Conservation (phyloP, 2,888 invertebrate species). For the Acrobasis consociella region DNA sequence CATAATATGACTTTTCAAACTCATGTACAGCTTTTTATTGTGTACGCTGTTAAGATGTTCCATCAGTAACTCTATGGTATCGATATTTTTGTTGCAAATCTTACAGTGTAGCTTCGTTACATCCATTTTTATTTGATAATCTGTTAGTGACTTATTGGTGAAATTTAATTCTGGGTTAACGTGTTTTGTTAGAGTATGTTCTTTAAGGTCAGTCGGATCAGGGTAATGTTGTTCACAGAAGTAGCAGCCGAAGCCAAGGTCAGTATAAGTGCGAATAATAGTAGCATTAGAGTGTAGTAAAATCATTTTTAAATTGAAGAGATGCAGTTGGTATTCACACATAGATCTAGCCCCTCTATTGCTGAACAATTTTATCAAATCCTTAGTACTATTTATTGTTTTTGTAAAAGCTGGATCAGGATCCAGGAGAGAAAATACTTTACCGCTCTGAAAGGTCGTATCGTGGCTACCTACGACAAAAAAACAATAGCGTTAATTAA, state of each 20-base stretch:
- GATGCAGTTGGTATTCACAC: slow-evolving; percentile 11
- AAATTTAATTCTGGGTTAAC: slow-evolving; percentile 40
- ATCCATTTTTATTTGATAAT: slow-evolving; percentile 54
- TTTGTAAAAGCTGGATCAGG: slow-evolving; percentile 4
- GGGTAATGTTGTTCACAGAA: slow-evolving; percentile 50
- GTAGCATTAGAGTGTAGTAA: slow-evolving; percentile 57
- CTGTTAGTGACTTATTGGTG: slow-evolving; percentile 38
- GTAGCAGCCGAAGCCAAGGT: slow-evolving; percentile 56
- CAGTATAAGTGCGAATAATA: slow-evolving; percentile 57
- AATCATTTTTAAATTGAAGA: slow-evolving; percentile 25
- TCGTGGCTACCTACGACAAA: slow-evolving; percentile 35
- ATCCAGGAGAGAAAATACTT: slow-evolving; percentile 7
- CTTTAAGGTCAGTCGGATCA: slow-evolving; percentile 50
- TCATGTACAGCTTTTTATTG: slow-evolving; percentile 36
- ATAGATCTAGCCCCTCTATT: neutral
- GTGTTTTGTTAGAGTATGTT: slow-evolving; percentile 48
- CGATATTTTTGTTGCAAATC: slow-evolving; percentile 36
- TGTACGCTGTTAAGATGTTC: slow-evolving; percentile 40
- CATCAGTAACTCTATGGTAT: slow-evolving; percentile 39
- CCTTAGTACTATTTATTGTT: neutral
- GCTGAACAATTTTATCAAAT: slow-evolving; percentile 1
- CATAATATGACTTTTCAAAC: slow-evolving; percentile 48
- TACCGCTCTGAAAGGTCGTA: slow-evolving; percentile 4
- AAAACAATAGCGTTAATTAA: slow-evolving; percentile 32
- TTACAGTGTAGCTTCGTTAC: slow-evolving; percentile 49